Base-by-base conservation (phyloP, 37 sponge, comb jelly and placozoan genomes). In the Ephydatia muelleri region DNA sequence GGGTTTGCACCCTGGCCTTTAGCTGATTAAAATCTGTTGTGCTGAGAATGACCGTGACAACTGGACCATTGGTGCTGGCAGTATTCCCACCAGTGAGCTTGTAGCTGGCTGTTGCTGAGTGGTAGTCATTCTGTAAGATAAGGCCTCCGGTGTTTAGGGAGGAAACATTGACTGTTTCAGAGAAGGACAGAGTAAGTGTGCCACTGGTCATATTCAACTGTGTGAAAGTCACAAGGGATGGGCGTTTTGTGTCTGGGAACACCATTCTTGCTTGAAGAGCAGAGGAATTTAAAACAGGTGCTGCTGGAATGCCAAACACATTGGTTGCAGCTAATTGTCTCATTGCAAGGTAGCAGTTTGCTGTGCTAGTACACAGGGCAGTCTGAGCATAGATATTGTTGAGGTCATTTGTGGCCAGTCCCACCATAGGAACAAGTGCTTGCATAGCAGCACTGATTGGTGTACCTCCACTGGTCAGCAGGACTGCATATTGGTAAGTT, bases 121-220 rank as follows among this genome's bases (percentile, higher is more conserved):
- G 32, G 67, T 67, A 83, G 27, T 79, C 77, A 49, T 65, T 87
- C 27, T 89, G 93, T 3, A 95, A 80, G 29, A 91, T 86, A 28
- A 92, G 80, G 0, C 77, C 82, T 19, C 72, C 49, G 39, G 80
- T 72, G 81, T 88, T 70, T 28, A 90, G 29, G n/a, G 90, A 85
- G 11, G 88, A 84, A 23, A 79, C 76, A 39, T 95, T 95, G 6
- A 95, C 88, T 14, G 93, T 90, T 67, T 95, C 95, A 25, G 90
- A 84, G 73, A 95, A 95, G 22, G 87, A 86, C 25, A 95, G 84
- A 12, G 87, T 84, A 14, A 95, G 76, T 11, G 85, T 82, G 3
- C 88, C 84, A 74, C 76, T 79, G 32, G 80, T 87, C 67, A 95
- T 67, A 49, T 93, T 85, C 22, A 93, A 30, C 57, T 82, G 70